These are phyloP conservation scores for Orussus abietinus DNA, from an alignment of 1,140 invertebrate species.

Conservation along the genomic window DNA sequence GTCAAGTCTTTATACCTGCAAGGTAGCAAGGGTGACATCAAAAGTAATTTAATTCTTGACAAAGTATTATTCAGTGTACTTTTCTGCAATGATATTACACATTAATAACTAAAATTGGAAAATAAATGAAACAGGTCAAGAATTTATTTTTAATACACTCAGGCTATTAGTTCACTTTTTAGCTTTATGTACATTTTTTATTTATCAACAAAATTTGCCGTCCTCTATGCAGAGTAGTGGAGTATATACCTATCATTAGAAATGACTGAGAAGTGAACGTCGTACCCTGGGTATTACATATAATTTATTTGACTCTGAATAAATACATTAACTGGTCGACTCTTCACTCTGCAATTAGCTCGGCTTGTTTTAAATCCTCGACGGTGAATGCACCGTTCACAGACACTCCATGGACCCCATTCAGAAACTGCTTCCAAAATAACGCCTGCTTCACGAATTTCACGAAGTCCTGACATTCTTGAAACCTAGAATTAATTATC, in stretches of 20 bases:
- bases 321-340: constrained; percentile 27
- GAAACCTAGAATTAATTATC: constrained; percentile 29
- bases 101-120: too few relatives aligned
- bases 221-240: not conserved
- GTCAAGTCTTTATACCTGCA: constrained; percentile 34
- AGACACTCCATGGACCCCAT: constrained; percentile 38
- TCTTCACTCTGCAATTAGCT: constrained; percentile 39
- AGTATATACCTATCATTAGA: not conserved
- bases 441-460: constrained; percentile 37
- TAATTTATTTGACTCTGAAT: constrained; percentile 6
- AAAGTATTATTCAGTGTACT: too few relatives aligned
- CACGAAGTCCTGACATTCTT: constrained; percentile 32
- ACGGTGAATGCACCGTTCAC: constrained; percentile 34
- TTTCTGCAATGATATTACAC: too few relatives aligned
- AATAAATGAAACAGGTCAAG: too few relatives aligned
- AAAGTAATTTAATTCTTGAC: constrained; percentile 39
- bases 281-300: constrained; percentile 1
- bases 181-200: too few relatives aligned
- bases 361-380: constrained; percentile 30
- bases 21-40: constrained; percentile 31
- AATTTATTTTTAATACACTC: too few relatives aligned
- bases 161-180: too few relatives aligned
- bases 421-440: constrained; percentile 40
- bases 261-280: not conserved
- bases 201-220: not conserved